Base-by-base conservation (phyloP, 2,797 vertebrate species). In the Pseudotriccus pelzelni region DNA sequence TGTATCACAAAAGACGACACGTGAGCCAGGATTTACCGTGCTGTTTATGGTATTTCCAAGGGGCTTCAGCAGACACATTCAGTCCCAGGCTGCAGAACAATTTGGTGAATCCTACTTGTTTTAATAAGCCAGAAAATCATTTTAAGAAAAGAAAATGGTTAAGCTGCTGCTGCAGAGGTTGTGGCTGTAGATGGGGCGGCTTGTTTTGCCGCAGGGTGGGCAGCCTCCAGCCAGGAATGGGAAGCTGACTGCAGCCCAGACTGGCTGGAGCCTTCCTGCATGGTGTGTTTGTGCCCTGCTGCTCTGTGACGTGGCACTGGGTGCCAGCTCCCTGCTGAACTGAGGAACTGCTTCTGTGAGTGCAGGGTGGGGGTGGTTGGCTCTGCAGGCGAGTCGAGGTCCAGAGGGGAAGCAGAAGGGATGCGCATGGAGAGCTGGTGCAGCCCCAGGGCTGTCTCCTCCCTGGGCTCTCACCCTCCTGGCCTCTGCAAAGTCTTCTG, bases 1-100 rank as follows among this genome's bases (percentile, higher is more conserved):
- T 6, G 0, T 7, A 19, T 23, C 34, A 6, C 28, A 34, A 20
- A 47, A 60, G 47, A 4, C 0, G 2, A 6, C n/a, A 9, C 4
- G 13, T 7, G 9, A 74, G 32, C 19, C 41, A 41, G n/a, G 41
- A 28, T 22, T 63, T 55, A 15, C n/a, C n/a, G 10, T 36, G 3
- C 17, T 32, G 23, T 20, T 63, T 50, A 6, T 47, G 47, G 50
- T 58, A 22, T 62, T 75, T 83, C 47, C 55, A 13, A 72, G 58
- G 20, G 39, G 9, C 21, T 58, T 34, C 37, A 22, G 32, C 1
- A 2, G 39, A 4, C 7, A 0, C 19, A 0, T 34, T 37, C 14
- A 24, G 14, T 53, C 3, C 2, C 27, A 37, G 44, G 59, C 39
- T 84, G 41, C 36, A 41, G 0, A 64, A n/a, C 50, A 19, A 10